A percentile compares a stretch with the other conserved stretches of the same genome.
These are phyloP conservation scores for Stegodyphus mimosarum DNA, from an alignment of 1,140 invertebrate genomes.

Conservation along the genomic window DNA sequence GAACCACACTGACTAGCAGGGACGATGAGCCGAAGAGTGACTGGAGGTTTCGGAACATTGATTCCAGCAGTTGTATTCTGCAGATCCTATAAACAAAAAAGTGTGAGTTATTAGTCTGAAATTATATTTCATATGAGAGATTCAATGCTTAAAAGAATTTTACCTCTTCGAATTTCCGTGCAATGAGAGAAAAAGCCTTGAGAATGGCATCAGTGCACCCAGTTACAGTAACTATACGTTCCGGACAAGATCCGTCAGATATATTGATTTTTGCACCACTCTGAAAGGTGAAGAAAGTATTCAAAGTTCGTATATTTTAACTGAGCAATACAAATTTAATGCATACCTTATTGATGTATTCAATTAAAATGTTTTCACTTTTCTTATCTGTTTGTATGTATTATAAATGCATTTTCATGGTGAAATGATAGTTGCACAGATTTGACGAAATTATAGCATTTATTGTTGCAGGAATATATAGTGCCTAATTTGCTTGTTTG, in stretches of 20 bases:
- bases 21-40: slow-evolving; percentile 92
- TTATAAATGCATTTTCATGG: too few species aligned
- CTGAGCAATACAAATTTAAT: too few species aligned
- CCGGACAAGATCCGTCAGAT: slow-evolving; percentile 77
- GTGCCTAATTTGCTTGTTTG: too few species aligned
- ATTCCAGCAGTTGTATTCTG: slow-evolving; percentile 66
- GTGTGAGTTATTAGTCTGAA: too few species aligned
- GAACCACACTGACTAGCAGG: slow-evolving; percentile 99
- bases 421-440: too few species aligned
- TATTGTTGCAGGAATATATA: too few species aligned
- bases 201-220: slow-evolving; percentile 96
- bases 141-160: neutral
- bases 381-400: too few species aligned
- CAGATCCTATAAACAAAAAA: slow-evolving; percentile 66
- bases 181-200: slow-evolving; percentile 98
- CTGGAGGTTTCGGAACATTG: slow-evolving; percentile 83
- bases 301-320: neutral
- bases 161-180: slow-evolving; percentile 99
- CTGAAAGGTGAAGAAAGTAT: slow-evolving; percentile 8
- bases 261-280: slow-evolving; percentile 78
- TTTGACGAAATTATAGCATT: too few species aligned
- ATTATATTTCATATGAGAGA: too few species aligned
- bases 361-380: too few species aligned
- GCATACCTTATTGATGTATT: too few species aligned
- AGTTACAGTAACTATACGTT: slow-evolving; percentile 98